These are phyloP conservation scores for Pitangus sulphuratus DNA, from an alignment of 2,797 vertebrate genomes.

Conservation along the genomic window DNA sequence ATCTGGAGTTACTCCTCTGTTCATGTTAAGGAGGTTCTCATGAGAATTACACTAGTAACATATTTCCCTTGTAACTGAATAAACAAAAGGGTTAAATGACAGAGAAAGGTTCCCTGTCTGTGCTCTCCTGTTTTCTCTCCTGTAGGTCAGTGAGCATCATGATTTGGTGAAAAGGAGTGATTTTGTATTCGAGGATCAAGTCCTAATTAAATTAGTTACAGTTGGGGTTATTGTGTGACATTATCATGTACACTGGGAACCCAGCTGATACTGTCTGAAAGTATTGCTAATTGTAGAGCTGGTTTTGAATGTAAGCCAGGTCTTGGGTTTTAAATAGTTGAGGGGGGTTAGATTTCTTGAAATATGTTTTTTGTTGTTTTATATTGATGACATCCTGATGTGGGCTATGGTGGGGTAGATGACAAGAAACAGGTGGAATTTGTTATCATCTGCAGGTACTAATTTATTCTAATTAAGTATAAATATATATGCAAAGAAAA, in stretches of 20 bases:
- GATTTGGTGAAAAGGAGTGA: slow-evolving; percentile 42
- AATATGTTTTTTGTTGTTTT: not conserved
- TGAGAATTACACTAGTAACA: slow-evolving; percentile 18
- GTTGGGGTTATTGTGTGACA: slow-evolving; percentile 61
- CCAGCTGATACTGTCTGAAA: slow-evolving; percentile 63
- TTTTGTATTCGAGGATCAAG: slow-evolving; percentile 50
- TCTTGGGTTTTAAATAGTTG: slow-evolving; percentile 29
- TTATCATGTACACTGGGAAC: slow-evolving; percentile 57
- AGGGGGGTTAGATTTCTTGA: not conserved
- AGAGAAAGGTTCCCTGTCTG: slow-evolving; percentile 13
- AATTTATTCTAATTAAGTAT: not conserved
- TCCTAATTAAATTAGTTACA: slow-evolving; percentile 72
- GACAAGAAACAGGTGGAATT: not conserved
- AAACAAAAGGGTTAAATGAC: slow-evolving; percentile 39
- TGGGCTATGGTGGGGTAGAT: not conserved
- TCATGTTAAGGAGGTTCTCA: not conserved
- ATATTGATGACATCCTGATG: not conserved
- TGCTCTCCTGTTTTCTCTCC: not conserved
- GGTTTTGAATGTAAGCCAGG: slow-evolving; percentile 61
- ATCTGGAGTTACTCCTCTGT: not conserved
- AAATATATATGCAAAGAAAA: not conserved
- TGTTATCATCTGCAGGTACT: not conserved
- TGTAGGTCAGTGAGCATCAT: slow-evolving; percentile 53
- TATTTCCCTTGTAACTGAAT: not conserved
- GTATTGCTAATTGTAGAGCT: slow-evolving; percentile 67